A percentile compares a stretch with the other conserved stretches of the same genome.
These are phyloP conservation scores for Aelia acuminata DNA, from an alignment of 2,888 invertebrate species.

Conservation along the genomic window DNA sequence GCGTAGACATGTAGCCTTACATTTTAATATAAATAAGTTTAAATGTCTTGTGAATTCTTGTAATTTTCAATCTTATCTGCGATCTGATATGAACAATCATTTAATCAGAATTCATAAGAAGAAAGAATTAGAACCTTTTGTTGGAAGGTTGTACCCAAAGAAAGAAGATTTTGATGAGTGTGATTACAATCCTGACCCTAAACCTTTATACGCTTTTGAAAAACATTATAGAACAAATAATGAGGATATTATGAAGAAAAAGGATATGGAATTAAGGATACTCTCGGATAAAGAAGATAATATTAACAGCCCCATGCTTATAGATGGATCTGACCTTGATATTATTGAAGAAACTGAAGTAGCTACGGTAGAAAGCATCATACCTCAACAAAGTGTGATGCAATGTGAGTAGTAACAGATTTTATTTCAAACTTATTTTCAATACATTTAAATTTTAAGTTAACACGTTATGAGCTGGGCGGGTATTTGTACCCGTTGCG, in stretches of 20 bases:
- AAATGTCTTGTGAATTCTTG: slow-evolving; percentile 59
- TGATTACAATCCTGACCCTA: slow-evolving; percentile 50
- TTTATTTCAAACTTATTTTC: neutral
- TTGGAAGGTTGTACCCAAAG: slow-evolving; percentile 50
- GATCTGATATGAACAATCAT: slow-evolving; percentile 56
- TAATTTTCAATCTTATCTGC: slow-evolving; percentile 51
- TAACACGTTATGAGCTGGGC: no score
- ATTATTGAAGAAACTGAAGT: slow-evolving; percentile 43
- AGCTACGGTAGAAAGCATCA: slow-evolving; percentile 37
- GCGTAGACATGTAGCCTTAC: slow-evolving; percentile 57
- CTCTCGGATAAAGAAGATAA: slow-evolving; percentile 33
- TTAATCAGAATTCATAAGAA: slow-evolving; percentile 55
- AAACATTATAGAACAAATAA: slow-evolving; percentile 41
- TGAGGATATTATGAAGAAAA: neutral
- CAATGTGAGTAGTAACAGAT: neutral
- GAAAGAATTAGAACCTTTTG: slow-evolving; percentile 53
- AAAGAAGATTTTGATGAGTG: slow-evolving; percentile 50
- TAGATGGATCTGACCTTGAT: slow-evolving; percentile 27
- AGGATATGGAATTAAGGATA: slow-evolving; percentile 6
- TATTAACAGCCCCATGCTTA: neutral
- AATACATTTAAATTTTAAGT: neutral
- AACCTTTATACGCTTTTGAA: slow-evolving; percentile 50
- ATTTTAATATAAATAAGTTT: slow-evolving; percentile 57
- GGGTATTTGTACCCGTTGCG: no score
- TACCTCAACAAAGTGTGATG: slow-evolving; percentile 14